These are phyloP conservation scores for Drosophila recens DNA, from an alignment of 2,888 invertebrate species.

Conservation along the genomic window DNA sequence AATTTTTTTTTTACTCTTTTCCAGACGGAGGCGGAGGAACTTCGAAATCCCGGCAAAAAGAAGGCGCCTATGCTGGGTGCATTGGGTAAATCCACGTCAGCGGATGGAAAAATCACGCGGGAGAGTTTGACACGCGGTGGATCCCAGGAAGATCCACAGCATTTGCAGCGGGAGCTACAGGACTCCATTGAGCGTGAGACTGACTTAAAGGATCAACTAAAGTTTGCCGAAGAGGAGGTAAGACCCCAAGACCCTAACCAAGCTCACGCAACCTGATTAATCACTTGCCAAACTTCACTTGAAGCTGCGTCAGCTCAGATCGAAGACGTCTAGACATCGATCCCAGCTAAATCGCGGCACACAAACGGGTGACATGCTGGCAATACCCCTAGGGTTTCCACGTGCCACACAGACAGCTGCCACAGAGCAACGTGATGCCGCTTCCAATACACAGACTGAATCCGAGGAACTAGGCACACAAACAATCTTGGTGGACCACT, in stretches of 20 bases:
- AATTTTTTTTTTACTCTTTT: neutral
- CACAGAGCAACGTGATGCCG: constrained; percentile 37
- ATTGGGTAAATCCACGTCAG: constrained; percentile 87
- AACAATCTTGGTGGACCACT: constrained; percentile 6
- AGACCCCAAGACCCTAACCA: constrained; percentile 31
- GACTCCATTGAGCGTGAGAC: constrained; percentile 97
- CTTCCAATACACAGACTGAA: constrained; percentile 39
- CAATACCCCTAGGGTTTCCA: constrained; percentile 74
- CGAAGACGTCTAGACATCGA: constrained; percentile 34
- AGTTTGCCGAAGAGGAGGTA: constrained; percentile 97
- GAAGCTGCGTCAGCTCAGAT: constrained; percentile 55
- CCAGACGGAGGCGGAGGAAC: constrained; percentile 83
- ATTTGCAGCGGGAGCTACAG: constrained; percentile 93
- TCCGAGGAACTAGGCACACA: constrained; percentile 27
- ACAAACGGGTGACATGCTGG: constrained; percentile 77
- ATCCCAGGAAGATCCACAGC: constrained; percentile 92
- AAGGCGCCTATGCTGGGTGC: constrained; percentile 87
- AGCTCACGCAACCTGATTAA: constrained; percentile 26
- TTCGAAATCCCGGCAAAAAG: constrained; percentile 85
- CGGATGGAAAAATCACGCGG: constrained; percentile 90
- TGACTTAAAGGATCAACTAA: constrained; percentile 95
- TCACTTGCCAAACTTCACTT: constrained; percentile 38
- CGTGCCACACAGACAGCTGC: constrained; percentile 81
- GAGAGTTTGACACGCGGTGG: constrained; percentile 92
- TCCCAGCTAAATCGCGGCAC: constrained; percentile 77